A percentile compares a stretch with the other conserved stretches of the same genome.
These are phyloP conservation scores for Lydus trimaculatus DNA, from an alignment of 2,888 invertebrate species.

Conservation along the genomic window DNA sequence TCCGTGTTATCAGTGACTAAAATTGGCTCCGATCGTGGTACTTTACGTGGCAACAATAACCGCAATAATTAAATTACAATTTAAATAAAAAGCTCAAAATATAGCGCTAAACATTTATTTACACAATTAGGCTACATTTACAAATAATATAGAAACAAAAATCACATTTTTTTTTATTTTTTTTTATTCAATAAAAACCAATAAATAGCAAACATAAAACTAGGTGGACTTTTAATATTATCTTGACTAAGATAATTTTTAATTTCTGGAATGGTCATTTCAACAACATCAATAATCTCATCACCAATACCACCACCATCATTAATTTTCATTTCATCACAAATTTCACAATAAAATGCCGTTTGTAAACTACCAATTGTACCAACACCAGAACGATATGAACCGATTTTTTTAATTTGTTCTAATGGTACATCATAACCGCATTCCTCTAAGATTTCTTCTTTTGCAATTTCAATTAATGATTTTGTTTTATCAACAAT, in stretches of 20 bases:
- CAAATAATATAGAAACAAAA: too few relatives aligned
- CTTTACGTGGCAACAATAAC: too few relatives aligned
- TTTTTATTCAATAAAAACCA: conserved; percentile 76
- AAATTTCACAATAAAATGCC: conserved; percentile 89
- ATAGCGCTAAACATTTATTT: conserved; percentile 6
- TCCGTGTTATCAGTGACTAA: too few relatives aligned
- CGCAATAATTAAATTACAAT: too few relatives aligned
- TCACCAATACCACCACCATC: conserved; percentile 83
- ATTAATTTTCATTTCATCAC: conserved; percentile 77
- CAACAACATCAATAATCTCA: conserved; percentile 92
- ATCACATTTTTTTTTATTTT: too few relatives aligned
- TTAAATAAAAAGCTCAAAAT: too few relatives aligned
- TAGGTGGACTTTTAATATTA: conserved; percentile 75
- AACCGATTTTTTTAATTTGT: conserved; percentile 70
- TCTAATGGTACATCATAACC: conserved; percentile 84
- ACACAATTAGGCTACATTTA: background rate
- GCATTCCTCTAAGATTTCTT: conserved; percentile 93
- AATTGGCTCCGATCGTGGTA: too few relatives aligned
- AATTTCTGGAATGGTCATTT: conserved; percentile 77
- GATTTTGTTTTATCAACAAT: conserved; percentile 85
- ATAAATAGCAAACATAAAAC: conserved; percentile 77
- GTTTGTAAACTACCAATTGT: conserved; percentile 79
- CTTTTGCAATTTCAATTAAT: conserved; percentile 79
- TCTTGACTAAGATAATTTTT: conserved; percentile 67
- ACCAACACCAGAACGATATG: conserved; percentile 82